Evolutionary conservation across 2,797 vertebrate species (phyloP), one percentile per base, ranked within the genome.

Genomic region (Geotria australis): DNA sequence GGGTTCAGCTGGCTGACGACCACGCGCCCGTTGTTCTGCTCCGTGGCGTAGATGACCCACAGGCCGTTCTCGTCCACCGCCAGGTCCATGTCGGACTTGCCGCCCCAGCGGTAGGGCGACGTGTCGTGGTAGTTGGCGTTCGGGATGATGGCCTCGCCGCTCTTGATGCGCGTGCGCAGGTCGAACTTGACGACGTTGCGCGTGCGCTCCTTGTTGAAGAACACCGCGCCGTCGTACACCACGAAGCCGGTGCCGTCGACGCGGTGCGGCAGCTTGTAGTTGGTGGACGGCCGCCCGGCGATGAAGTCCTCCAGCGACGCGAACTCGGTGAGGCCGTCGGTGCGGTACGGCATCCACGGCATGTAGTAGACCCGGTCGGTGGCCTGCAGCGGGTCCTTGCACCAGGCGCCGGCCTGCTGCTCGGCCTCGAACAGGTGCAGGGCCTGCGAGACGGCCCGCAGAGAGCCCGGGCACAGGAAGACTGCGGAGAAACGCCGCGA

Each of bases 281-380:
- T 93, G 1, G 83, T 81, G 62, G 88, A 91, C 65, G 86, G 91
- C 56, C 83, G 77, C 55, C 83, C 79, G 1, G 76, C 89, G 68
- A 91, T 80, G 71, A 95, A 94, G 68, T 98, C 91, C 57, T 91
- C 86, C 61, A 95, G 70, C 46, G 89, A 95, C 59, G 86, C 83
- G 56, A 83, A 98, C 65, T 98, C 91, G 65, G 88, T 93, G 62
- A 98, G 76, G 56, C 83, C 95, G 70, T 98, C 91, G 5, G 91
- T 98, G 68, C 91, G 81, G 61, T 98, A 98, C 0, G 91, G 89
- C 67, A 85, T 96, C 91, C 91, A 98, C 58, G 91, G 91, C 91
- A 98, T 98, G 71, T 91, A 95, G 78, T 95, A 98, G 71, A 95
- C 88, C 79, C 96, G 96, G 77, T 98, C 91, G 61, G 77, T 86